phyloP scores from a whole-genome alignment of 2,113 vertebrate genomes.

The Corythaeola cristata region DNA sequence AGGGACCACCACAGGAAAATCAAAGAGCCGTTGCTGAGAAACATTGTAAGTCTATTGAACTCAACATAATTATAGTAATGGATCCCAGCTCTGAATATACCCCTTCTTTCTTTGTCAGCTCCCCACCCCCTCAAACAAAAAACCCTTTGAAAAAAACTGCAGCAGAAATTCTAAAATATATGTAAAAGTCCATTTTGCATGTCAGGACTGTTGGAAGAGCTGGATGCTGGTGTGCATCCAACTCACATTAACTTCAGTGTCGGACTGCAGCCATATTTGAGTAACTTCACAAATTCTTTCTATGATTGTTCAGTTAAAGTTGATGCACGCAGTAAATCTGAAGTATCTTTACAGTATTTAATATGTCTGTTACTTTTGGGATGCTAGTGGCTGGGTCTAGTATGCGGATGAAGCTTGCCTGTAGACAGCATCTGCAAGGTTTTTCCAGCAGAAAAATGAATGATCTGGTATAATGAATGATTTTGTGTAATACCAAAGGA shows the following conservation, averaged over 20 bases:
- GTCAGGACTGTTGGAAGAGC: background rate
- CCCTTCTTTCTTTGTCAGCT: background rate
- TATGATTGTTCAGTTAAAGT: background rate
- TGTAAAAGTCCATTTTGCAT: background rate
- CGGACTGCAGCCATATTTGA: accelerated
- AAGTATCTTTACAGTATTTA: background rate
- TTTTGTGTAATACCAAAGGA: background rate
- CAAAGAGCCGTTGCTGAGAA: background rate
- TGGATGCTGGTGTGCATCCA: background rate
- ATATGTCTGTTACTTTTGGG: background rate
- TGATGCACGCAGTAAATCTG: background rate
- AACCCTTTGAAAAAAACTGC: background rate
- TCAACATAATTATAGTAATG: background rate
- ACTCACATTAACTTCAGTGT: background rate
- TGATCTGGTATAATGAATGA: background rate
- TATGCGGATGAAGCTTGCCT: background rate
- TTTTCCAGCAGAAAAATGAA: background rate
- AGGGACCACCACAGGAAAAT: background rate
- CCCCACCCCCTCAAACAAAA: background rate
- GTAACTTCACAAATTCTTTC: background rate
- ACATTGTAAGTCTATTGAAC: background rate
- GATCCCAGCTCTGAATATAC: background rate
- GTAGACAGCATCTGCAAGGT: background rate
- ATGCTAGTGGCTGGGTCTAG: background rate
- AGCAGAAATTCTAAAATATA: background rate